Conservation (phyloP, 2,888 invertebrate species). For the Gnatocerus cornutus region DNA sequence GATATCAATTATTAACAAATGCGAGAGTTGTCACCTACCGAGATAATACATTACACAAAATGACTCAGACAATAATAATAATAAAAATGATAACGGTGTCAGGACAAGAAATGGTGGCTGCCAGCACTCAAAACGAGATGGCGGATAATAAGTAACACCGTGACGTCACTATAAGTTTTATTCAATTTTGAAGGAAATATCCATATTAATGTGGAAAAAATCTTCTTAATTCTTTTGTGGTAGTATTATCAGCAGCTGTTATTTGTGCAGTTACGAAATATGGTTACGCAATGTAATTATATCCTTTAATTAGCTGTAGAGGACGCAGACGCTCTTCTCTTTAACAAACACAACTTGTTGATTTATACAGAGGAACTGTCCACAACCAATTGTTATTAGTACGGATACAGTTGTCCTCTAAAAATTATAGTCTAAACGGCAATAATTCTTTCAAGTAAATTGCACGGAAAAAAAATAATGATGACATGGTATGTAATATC, state of each 20-base stretch:
- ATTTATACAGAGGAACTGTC: constrained; percentile 30
- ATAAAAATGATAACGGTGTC: constrained; percentile 1
- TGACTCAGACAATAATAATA: constrained; percentile 31
- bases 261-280: constrained; percentile 47
- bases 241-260: constrained; percentile 39
- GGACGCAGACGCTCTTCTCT: constrained; percentile 49
- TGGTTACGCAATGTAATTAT: constrained; percentile 50
- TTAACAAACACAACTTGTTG: constrained; percentile 43
- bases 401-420: too few relatives aligned
- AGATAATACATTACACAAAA: constrained; percentile 19
- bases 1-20: constrained; percentile 29
- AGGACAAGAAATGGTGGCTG: constrained; percentile 13
- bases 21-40: constrained; percentile 24
- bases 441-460: constrained; percentile 9
- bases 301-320: constrained; percentile 52
- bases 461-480: not conserved
- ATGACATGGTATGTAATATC: not conserved
- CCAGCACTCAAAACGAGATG: too few relatives aligned
- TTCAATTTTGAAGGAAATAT: constrained; percentile 36
- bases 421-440: constrained; percentile 8
- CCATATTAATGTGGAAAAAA: constrained; percentile 31
- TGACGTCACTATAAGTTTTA: constrained; percentile 20
- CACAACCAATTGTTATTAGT: constrained; percentile 26
- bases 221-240: constrained; percentile 42
- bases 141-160: too few relatives aligned